These are phyloP conservation scores for Limosa lapponica DNA, from an alignment of 2,797 vertebrate genomes.

Conservation along the genomic window DNA sequence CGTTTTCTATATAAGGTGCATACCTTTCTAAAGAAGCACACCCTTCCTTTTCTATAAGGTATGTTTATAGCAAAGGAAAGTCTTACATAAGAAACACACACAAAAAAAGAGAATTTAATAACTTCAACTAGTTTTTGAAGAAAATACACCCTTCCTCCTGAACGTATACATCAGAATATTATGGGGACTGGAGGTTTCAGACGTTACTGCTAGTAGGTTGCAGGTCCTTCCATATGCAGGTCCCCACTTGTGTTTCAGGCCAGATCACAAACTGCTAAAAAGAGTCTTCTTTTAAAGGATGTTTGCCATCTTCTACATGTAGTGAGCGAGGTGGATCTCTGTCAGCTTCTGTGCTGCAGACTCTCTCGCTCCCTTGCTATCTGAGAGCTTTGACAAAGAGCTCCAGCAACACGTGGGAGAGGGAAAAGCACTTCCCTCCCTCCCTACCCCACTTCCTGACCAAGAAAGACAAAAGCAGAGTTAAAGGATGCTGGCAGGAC, in stretches of 20 bases:
- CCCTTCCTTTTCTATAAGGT: neutral
- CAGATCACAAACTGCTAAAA: neutral
- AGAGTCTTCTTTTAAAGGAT: neutral
- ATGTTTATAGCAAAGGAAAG: neutral
- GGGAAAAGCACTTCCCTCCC: neutral
- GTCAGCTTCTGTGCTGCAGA: neutral
- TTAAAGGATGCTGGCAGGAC: neutral
- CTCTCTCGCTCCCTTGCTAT: neutral
- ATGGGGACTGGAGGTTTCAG: neutral
- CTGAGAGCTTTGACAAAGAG: neutral
- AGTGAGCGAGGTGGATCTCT: neutral
- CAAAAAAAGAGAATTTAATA: neutral
- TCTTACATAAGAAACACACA: rapidly evolving
- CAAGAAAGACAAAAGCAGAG: neutral
- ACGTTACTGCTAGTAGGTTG: neutral
- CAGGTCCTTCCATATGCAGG: neutral
- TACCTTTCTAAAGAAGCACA: neutral
- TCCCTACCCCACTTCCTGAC: neutral
- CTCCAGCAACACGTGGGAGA: neutral
- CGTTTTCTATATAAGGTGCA: neutral
- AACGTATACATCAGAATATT: neutral
- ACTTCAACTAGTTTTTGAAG: neutral
- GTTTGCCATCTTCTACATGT: neutral
- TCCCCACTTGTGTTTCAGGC: neutral
- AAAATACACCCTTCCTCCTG: neutral